Base-by-base conservation (phyloP, 2,797 vertebrate genomes). In the Gambelia wislizenii region DNA sequence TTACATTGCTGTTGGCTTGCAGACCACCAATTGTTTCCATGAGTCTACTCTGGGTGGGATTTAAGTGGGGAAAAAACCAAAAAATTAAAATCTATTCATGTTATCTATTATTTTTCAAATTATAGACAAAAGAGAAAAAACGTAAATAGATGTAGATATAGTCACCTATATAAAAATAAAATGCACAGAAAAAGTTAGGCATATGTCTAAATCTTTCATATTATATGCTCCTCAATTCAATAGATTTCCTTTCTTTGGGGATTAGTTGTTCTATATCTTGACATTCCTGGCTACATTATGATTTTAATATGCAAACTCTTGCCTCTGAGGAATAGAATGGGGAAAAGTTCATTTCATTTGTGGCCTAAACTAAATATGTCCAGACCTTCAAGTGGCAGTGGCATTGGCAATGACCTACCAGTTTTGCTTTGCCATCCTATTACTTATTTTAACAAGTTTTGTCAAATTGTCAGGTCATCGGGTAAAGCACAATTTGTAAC, bases 381-480 rank as follows among this genome's bases (percentile, higher is more conserved):
- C 44, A 74, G 36, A 39, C 49, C 36, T 88, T 54, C 44, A 42
- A 85, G 54, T 52, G 16, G 47, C 36, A 39, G 39, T 36, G n/a
- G 10, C 3, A 3, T 33, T 75, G 22, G 0, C 80, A 79, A 49
- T 85, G 85, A 85, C 76, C 64, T 84, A 59, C 20, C 33, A 18
- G 6, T 12, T 67, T 64, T 59, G 36, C 52, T 42, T n/a, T 49
- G 12, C 18, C 36, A 78, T 64, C 56, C 59, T 61, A 59, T 6
- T 56, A 72, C 67, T n/a, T 89, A 49, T 39, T 76, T 88, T 56
- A 76, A 76, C 42, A 74, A 42, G 72, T 76, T 69, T 81, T 56
- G 42, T n/a, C n/a, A 36, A 72, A 79, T 16, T 83, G 42, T 78
- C n/a, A 47, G 54, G 54, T 78, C 85, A 47, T 33, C 27, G n/a